Evolutionary conservation across 2,888 invertebrate species (phyloP), one percentile per base, ranked within the genome.

Genomic region (Leucozona laternaria): DNA sequence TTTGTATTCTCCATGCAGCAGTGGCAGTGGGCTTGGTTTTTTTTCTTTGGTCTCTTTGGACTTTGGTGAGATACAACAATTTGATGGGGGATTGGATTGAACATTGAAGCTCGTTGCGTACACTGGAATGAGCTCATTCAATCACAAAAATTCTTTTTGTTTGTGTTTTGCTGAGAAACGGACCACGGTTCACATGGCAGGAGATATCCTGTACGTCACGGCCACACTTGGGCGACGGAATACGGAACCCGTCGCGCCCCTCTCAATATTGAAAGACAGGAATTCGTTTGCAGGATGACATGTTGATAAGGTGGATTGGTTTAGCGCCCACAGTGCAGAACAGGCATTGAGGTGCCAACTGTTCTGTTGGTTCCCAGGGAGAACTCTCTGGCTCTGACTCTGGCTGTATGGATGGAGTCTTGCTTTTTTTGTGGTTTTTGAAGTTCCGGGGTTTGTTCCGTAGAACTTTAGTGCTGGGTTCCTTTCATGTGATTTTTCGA

Each of bases 201-300:
- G 40, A 40, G 28, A 55, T 53, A 84, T 85, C 45, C 60, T 71
- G 48, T 80, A 76, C 66, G 72, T 72, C 72, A 80, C 71, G 72
- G 72, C 68, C 72, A 80, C 71, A 76, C 71, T 76, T 53, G 17
- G 31, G 15, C 57, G 55, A 64, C n/a, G 45, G 64, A 31, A 15
- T 15, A 28, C 2, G 31, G 11, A 20, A 43, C 25, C 66, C 22
- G 10, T 40, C 37, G 66, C 64, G 17, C 31, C 73, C 57, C 53
- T 43, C 28, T 55, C 57, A 20, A 64, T 72, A 80, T 76, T 80
- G 72, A 85, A 85, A 34, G 80, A 80, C 84, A 85, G 77, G 73
- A 85, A 85, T 81, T 78, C 85, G 81, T 81, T 85, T 43, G 31
- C 17, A 70, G 78, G 20, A 71, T 86, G 86, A 79, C 82, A 86